A percentile compares a stretch with the other conserved stretches of the same genome.
These are phyloP conservation scores for Sebastes elongatus DNA, from an alignment of 2,797 vertebrate genomes.

Conservation along the genomic window DNA sequence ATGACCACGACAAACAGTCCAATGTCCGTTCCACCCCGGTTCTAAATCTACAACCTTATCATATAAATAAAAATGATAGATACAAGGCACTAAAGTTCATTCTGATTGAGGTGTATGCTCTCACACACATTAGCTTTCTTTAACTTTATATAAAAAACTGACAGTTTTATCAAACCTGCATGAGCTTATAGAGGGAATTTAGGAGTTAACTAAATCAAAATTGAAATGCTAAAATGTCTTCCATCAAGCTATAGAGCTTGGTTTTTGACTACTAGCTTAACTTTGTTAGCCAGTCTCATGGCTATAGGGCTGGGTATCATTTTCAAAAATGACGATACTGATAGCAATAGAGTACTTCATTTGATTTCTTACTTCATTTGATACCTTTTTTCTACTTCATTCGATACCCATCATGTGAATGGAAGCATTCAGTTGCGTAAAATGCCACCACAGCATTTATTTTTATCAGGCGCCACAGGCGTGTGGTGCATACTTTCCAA, in stretches of 20 bases:
- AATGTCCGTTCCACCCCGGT: too few relatives aligned
- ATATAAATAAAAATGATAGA: background rate
- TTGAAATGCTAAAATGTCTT: background rate
- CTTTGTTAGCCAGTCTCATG: background rate
- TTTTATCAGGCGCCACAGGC: too few relatives aligned
- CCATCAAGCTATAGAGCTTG: background rate
- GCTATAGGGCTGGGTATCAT: background rate
- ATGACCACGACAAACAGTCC: too few relatives aligned
- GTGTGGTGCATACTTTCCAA: too few relatives aligned
- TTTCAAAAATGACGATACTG: too few relatives aligned
- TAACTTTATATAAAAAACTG: background rate
- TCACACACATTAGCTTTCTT: background rate
- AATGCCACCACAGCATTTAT: too few relatives aligned
- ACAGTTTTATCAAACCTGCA: background rate
- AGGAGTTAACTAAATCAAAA: background rate
- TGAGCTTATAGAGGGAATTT: background rate
- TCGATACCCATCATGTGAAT: too few relatives aligned
- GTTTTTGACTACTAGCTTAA: background rate
- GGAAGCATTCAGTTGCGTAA: too few relatives aligned
- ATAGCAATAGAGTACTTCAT: too few relatives aligned
- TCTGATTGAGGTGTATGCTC: background rate
- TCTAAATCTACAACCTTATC: background rate
- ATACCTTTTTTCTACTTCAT: too few relatives aligned
- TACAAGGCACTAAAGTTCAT: background rate
- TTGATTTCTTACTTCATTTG: too few relatives aligned